These are phyloP conservation scores for Prolemur simus DNA, from an alignment of 2,113 vertebrate genomes.

Conservation along the genomic window DNA sequence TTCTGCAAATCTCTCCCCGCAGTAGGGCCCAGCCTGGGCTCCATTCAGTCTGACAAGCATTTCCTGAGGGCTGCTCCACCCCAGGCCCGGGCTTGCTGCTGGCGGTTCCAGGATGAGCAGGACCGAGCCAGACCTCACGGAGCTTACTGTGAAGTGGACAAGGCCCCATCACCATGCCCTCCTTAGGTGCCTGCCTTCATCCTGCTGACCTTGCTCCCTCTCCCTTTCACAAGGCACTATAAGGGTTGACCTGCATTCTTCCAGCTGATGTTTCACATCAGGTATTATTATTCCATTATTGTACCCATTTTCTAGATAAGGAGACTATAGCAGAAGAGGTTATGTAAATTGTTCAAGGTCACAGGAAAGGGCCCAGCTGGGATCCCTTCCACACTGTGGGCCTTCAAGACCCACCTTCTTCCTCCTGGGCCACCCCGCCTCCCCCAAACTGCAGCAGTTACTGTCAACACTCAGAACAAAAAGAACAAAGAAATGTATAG, in stretches of 20 bases:
- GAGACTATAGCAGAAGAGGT: background rate
- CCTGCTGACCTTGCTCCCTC: too few relatives aligned
- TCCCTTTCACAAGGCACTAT: background rate
- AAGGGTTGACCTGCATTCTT: background rate
- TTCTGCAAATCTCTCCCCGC: background rate
- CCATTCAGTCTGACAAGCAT: background rate
- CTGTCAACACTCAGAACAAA: background rate
- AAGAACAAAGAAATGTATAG: background rate
- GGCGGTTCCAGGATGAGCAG: background rate
- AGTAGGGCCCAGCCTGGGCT: background rate
- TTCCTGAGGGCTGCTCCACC: accelerated
- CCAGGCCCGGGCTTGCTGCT: background rate
- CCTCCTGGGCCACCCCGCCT: accelerated
- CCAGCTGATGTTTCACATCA: background rate
- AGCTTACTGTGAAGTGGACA: background rate
- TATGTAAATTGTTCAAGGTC: background rate
- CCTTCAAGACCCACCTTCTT: background rate
- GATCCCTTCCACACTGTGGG: background rate
- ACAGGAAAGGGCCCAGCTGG: background rate
- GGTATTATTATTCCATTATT: background rate
- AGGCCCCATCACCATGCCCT: background rate
- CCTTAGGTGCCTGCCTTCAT: background rate
- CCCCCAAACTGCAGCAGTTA: background rate
- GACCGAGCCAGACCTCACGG: background rate
- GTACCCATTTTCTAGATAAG: background rate